Evolutionary conservation across 2,888 invertebrate genomes (phyloP).

Genomic region (Acanthosepion pharaonis): DNA sequence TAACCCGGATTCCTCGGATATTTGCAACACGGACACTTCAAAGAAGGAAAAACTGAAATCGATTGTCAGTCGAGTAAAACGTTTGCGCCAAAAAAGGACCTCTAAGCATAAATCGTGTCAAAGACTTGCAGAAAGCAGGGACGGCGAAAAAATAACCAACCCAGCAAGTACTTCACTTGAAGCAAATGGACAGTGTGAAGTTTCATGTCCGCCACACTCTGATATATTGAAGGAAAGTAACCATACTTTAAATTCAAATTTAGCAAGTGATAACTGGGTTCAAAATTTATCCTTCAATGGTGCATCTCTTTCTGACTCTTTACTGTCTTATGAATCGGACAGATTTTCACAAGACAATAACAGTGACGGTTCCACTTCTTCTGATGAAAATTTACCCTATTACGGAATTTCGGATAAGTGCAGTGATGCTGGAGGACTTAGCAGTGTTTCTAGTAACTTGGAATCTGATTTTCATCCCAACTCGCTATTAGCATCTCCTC

Average conservation of each 20-base stretch:
- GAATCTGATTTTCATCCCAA: background rate
- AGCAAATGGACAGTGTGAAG: background rate
- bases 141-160: background rate
- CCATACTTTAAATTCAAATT: background rate
- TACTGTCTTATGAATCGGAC: background rate
- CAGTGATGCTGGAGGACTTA: background rate
- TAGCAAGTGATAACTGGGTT: background rate
- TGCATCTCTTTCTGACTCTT: background rate
- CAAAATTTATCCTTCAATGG: background rate
- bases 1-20: background rate
- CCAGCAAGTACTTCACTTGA: background rate
- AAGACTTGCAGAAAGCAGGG: background rate
- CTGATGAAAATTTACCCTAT: conserved; percentile 33
- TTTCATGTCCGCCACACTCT: background rate
- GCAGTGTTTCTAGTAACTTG: background rate
- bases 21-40: background rate
- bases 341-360: background rate
- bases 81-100: background rate
- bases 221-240: background rate
- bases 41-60: background rate
- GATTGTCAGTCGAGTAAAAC: conserved; percentile 23
- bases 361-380: conserved; percentile 24
- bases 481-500: background rate
- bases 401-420: conserved; percentile 24
- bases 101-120: background rate